phyloP scores from a whole-genome alignment of 2,113 vertebrate species.

The Ceyx cyanopectus region DNA sequence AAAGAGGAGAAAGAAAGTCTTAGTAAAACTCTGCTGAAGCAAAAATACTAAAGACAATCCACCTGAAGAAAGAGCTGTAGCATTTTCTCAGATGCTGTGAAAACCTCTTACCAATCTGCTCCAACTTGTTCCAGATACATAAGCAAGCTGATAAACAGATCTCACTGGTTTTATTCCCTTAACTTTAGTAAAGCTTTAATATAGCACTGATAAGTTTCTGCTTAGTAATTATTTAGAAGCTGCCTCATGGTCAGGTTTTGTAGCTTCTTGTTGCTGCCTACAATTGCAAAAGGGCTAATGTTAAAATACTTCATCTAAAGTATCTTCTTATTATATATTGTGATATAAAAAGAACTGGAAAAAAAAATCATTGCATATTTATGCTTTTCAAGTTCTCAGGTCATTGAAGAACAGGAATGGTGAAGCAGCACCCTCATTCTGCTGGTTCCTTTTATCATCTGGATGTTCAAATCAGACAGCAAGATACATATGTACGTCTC shows the following conservation, averaged over 20 bases:
- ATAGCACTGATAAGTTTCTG: neutral
- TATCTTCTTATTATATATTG: neutral
- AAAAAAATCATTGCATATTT: conserved; percentile 44
- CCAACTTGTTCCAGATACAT: conserved; percentile 21
- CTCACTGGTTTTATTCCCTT: conserved; percentile 38
- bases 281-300: neutral
- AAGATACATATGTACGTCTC: neutral
- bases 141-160: conserved; percentile 28
- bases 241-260: conserved; percentile 22
- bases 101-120: neutral
- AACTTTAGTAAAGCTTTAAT: conserved; percentile 50
- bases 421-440: neutral
- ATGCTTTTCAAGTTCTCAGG: conserved; percentile 35
- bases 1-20: neutral
- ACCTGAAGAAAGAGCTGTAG: neutral
- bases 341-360: conserved; percentile 25
- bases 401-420: conserved; percentile 35
- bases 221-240: conserved; percentile 46
- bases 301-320: conserved; percentile 20
- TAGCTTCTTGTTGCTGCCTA: neutral
- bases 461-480: neutral
- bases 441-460: conserved; percentile 32
- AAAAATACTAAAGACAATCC: neutral
- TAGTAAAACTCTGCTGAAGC: neutral
- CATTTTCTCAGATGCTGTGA: neutral